Evolutionary conservation across 2,888 invertebrate species (phyloP).

Genomic region (Bembecia ichneumoniformis): DNA sequence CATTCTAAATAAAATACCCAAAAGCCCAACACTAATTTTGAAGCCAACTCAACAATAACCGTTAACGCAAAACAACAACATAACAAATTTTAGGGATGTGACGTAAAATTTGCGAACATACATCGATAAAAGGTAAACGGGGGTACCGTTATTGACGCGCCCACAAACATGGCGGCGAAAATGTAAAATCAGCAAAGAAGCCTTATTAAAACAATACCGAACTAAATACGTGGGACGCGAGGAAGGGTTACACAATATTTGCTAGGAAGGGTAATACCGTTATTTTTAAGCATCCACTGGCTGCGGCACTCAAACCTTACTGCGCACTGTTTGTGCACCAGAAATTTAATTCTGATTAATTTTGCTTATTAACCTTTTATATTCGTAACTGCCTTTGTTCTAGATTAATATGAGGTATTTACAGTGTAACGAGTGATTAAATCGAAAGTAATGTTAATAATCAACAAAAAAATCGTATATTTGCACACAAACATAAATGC

Average conservation of each 20-base stretch:
- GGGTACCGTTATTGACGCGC: conserved; percentile 30
- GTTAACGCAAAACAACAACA: conserved; percentile 37
- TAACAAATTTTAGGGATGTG: conserved; percentile 41
- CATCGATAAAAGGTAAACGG: conserved; percentile 52
- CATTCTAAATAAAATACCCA: too few species aligned
- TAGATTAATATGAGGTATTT: too few species aligned
- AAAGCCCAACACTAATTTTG: conserved; percentile 29
- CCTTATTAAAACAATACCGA: conserved; percentile 46
- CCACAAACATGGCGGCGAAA: conserved; percentile 21
- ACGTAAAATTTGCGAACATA: conserved; percentile 37
- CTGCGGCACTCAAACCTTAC: conserved; percentile 48
- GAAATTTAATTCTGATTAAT: too few species aligned
- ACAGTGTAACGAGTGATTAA: too few species aligned
- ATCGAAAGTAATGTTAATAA: too few species aligned
- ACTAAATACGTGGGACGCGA: conserved; percentile 13
- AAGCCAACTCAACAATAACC: conserved; percentile 33
- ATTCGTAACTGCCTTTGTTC: too few species aligned
- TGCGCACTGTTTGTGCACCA: neutral
- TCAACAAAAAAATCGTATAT: too few species aligned
- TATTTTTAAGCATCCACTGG: conserved; percentile 67
- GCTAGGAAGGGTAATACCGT: conserved; percentile 55
- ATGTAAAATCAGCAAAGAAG: conserved; percentile 46
- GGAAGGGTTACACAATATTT: conserved; percentile 63
- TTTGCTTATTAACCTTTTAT: too few species aligned
- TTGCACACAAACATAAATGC: too few species aligned